phyloP scores from a whole-genome alignment of 2,797 vertebrate genomes.

The Salarias fasciatus region DNA sequence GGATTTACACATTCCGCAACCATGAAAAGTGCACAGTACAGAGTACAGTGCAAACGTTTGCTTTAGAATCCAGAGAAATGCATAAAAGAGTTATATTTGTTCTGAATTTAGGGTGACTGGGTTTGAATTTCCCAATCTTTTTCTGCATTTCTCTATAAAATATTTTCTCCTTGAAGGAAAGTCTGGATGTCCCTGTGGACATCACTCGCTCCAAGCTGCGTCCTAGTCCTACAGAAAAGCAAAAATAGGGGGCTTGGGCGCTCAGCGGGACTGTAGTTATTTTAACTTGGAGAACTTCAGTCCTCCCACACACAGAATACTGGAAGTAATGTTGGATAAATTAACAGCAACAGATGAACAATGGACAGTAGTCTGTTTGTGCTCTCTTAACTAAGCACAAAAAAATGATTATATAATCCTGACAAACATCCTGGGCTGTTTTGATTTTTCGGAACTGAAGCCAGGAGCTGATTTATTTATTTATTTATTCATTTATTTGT shows the following conservation, averaged over 20 bases:
- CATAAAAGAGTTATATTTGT: neutral
- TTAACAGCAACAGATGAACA: neutral
- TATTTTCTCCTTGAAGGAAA: conserved; percentile 13
- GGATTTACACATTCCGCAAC: conserved; percentile 15
- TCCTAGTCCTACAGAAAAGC: conserved; percentile 21
- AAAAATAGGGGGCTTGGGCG: conserved; percentile 30
- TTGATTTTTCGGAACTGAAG: too few species aligned
- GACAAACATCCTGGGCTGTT: too few species aligned
- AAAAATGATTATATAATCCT: neutral
- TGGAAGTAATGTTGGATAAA: neutral
- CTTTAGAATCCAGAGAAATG: neutral
- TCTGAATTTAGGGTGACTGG: neutral
- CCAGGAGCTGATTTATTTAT: too few species aligned
- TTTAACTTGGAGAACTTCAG: conserved; percentile 6
- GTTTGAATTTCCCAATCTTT: neutral
- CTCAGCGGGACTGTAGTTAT: conserved; percentile 8
- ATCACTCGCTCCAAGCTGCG: conserved; percentile 12
- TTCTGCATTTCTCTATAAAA: conserved; percentile 8
- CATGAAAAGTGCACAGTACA: conserved; percentile 1
- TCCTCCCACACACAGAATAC: neutral
- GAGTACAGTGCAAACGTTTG: too few species aligned
- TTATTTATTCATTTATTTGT: too few species aligned
- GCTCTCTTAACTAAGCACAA: neutral
- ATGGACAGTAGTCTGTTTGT: neutral
- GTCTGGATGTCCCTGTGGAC: conserved; percentile 29